Conservation (phyloP, 2,888 invertebrate genomes). For the Druceiella hillmani region DNA sequence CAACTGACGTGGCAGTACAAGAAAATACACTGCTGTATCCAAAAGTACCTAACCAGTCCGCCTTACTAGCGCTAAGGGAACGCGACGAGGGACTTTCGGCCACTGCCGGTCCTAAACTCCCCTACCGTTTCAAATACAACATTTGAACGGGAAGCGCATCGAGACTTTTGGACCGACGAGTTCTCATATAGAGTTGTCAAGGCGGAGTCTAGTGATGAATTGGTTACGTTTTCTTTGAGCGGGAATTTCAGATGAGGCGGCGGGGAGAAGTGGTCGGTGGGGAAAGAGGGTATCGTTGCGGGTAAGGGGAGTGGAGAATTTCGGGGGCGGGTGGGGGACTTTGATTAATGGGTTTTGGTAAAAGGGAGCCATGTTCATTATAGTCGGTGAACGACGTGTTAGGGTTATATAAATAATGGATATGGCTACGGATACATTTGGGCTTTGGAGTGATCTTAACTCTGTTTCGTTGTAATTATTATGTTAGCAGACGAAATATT, state of each 20-base stretch:
- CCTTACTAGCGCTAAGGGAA: constrained; percentile 14
- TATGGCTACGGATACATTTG: constrained; percentile 4
- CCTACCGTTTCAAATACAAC: constrained; percentile 21
- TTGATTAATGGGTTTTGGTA: constrained; percentile 44
- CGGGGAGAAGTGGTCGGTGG: constrained; percentile 22
- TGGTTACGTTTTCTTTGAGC: constrained; percentile 42
- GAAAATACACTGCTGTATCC: constrained; percentile 37
- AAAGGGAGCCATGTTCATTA: constrained; percentile 54
- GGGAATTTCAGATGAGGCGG: constrained; percentile 27
- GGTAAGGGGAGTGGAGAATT: constrained; percentile 34
- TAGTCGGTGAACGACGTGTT: constrained; percentile 49
- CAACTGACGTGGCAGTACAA: constrained; percentile 37
- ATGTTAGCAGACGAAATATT: too few species aligned
- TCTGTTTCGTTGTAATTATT: too few species aligned
- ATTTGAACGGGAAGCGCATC: constrained; percentile 27
- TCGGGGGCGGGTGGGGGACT: constrained; percentile 31
- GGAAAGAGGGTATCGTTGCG: constrained; percentile 41
- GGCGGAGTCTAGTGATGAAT: constrained; percentile 56
- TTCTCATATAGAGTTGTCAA: constrained; percentile 57
- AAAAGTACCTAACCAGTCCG: constrained; percentile 27
- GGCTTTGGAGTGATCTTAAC: too few species aligned
- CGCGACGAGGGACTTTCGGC: constrained; percentile 26
- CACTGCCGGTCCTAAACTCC: constrained; percentile 28
- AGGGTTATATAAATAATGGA: too few species aligned
- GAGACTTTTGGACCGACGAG: constrained; percentile 35